Evolutionary conservation across 53 echinoderm and acorn worm species (phyloP), one percentile per base, ranked within the genome.

Genomic region (Paelopatides confundens): DNA sequence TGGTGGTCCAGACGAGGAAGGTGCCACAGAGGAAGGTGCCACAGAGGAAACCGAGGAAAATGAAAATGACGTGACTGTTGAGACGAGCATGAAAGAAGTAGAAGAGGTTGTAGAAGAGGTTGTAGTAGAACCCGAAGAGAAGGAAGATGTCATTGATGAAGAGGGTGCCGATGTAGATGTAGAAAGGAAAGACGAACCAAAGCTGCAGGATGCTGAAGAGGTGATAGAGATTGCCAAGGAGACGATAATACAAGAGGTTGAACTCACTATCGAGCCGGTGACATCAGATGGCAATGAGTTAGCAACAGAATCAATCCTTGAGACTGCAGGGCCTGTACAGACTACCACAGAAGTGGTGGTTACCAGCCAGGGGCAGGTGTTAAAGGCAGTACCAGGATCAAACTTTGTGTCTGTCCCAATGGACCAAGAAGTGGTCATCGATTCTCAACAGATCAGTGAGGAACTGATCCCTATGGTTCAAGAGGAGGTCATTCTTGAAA

Each of bases 401-500:
- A 79, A 79, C 34, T 50, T 79, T 33, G 74, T 74, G 24, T 74
- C 74, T 1, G 79, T 79, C 0, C 79, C 79, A 13, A 52, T 79
- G 49, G 79, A 79, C 15, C 84, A 83, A 35, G 63, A 83, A 35
- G 84, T 83, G 1, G 65, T 83, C 21, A 83, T 83, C 27, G 84
- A 83, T 46, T 83, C 84, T 1, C 84, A 83, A 30, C 84, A 83
- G 40, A 83, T 83, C 14, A 83, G 84, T 64, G 84, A 83, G 84
- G 84, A 83, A 26, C 40, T 83, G 5, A 83, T 83, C 37, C 84
- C 84, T 23, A 83, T 83, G 84, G 84, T 83, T 12, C 84, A 83
- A 26, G 84, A 83, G 43, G 84, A 83, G 23, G 84, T 83, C 65
- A 83, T 83, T 63, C 65, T 83, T 9, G 84, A 83, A 35, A 83